Evolutionary conservation across 2,797 vertebrate genomes (phyloP).

Genomic region (Myotis findleyi): DNA sequence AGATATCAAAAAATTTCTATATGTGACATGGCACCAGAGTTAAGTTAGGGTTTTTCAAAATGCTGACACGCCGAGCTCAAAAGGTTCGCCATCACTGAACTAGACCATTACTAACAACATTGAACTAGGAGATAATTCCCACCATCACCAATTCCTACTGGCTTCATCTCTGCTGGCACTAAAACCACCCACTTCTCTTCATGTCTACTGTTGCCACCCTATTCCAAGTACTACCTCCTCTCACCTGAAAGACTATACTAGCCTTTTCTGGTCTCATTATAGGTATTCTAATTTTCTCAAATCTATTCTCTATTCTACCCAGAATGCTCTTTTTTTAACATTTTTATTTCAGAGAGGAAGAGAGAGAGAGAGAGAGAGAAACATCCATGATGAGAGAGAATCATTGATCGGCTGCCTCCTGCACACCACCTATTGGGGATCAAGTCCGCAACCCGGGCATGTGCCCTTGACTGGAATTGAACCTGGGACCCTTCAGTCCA

Average conservation of each 20-base stretch:
- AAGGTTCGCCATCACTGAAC: neutral
- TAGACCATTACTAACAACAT: neutral
- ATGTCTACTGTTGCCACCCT: neutral
- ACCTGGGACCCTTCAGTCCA: too few relatives aligned
- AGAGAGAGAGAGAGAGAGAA: too few relatives aligned
- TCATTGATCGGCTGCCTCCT: too few relatives aligned
- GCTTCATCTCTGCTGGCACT: neutral
- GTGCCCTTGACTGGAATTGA: too few relatives aligned
- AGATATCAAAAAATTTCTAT: too few relatives aligned
- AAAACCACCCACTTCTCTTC: neutral
- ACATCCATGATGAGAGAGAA: too few relatives aligned
- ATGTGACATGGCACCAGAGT: too few relatives aligned
- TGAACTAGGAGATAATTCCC: neutral
- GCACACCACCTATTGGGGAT: too few relatives aligned
- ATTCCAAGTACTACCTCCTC: neutral
- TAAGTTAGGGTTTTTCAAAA: too few relatives aligned
- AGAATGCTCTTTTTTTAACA: neutral
- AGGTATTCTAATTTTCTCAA: neutral
- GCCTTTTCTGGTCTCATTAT: neutral
- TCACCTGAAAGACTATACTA: neutral
- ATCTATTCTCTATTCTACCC: neutral
- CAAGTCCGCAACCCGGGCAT: too few relatives aligned
- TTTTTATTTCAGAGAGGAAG: too few relatives aligned
- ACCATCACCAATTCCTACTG: neutral
- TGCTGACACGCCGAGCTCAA: too few relatives aligned